Evolutionary conservation across 35 echinoderm and acorn worm species (phyloP).

Genomic region (Apostichopus parvimensis): DNA sequence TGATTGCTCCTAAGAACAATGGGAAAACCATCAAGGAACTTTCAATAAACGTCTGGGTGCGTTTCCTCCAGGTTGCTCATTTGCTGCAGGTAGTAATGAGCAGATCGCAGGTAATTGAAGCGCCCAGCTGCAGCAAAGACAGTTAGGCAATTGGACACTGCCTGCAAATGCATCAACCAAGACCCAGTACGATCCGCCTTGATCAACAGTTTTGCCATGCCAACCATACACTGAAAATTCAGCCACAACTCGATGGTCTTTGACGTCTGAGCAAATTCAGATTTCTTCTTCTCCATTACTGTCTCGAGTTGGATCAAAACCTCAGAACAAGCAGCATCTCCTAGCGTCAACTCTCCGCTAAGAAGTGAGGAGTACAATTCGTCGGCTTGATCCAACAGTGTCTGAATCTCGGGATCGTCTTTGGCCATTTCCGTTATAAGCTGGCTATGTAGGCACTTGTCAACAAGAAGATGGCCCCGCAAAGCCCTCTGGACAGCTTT

Average conservation of each 20-base stretch:
- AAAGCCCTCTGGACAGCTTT: conserved; percentile 35
- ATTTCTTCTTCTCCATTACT: conserved; percentile 1
- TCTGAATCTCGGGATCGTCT: neutral
- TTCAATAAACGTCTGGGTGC: conserved; percentile 58
- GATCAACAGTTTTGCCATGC: conserved; percentile 35
- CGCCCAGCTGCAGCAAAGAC: conserved; percentile 61
- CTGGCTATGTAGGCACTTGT: neutral
- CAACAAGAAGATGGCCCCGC: conserved; percentile 35
- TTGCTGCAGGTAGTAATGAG: conserved; percentile 57
- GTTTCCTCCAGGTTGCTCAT: neutral
- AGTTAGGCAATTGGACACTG: neutral
- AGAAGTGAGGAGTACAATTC: too few relatives aligned
- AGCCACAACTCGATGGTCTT: conserved; percentile 27
- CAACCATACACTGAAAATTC: conserved; percentile 49
- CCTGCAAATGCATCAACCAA: conserved; percentile 47
- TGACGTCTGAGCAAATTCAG: too few relatives aligned
- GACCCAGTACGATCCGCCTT: conserved; percentile 71
- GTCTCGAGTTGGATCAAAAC: neutral
- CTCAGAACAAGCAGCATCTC: neutral
- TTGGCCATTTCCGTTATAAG: neutral
- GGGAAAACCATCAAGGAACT: conserved; percentile 62
- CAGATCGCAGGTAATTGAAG: conserved; percentile 58
- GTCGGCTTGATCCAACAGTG: neutral
- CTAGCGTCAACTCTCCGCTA: too few relatives aligned
- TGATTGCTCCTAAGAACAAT: conserved; percentile 44